Evolutionary conservation across 1,140 invertebrate genomes (phyloP).

Genomic region (Caerostris extrusa): DNA sequence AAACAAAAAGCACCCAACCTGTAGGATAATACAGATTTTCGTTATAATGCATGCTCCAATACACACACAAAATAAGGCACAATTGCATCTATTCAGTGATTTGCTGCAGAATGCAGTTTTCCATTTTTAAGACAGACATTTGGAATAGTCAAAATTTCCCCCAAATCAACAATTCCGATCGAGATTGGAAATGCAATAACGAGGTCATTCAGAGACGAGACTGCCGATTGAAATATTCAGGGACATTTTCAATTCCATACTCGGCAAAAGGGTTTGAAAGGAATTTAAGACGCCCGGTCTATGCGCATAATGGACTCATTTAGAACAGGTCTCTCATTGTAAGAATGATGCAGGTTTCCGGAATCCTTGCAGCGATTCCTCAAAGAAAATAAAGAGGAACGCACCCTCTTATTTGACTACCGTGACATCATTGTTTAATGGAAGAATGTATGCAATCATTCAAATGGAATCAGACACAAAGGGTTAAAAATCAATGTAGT

Average conservation of each 20-base stretch:
- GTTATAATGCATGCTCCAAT: too few relatives aligned
- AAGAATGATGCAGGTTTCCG: not conserved
- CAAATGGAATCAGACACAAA: too few relatives aligned
- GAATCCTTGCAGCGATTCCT: accelerated
- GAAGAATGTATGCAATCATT: too few relatives aligned
- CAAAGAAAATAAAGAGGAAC: not conserved
- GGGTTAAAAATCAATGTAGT: too few relatives aligned
- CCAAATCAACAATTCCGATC: not conserved
- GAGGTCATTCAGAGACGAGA: not conserved
- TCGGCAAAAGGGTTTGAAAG: not conserved
- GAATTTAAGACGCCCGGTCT: not conserved
- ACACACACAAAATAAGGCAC: too few relatives aligned
- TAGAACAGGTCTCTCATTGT: not conserved
- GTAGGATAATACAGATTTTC: too few relatives aligned
- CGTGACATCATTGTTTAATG: too few relatives aligned
- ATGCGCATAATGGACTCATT: not conserved
- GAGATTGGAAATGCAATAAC: not conserved
- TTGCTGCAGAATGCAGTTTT: too few relatives aligned
- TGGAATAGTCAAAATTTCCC: not conserved
- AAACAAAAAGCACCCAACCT: too few relatives aligned
- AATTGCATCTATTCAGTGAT: too few relatives aligned
- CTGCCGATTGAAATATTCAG: not conserved
- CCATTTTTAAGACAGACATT: not conserved
- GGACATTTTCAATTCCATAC: not conserved
- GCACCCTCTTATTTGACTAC: not conserved